phyloP scores from a whole-genome alignment of 1,140 invertebrate species.

The Lucilia sericata region DNA sequence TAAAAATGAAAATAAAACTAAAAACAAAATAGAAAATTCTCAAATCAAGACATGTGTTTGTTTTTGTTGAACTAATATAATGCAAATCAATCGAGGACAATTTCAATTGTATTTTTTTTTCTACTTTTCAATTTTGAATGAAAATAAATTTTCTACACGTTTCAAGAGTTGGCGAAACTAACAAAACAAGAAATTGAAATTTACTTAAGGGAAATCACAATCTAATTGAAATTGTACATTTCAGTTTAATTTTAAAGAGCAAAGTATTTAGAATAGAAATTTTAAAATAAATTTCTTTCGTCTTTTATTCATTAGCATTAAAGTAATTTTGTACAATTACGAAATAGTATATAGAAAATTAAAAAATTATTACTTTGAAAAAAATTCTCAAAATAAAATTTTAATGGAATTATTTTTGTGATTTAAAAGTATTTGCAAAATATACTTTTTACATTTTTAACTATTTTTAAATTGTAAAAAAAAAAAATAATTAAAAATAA shows the following conservation, averaged over 20 bases:
- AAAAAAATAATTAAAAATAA: background rate
- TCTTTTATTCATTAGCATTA: background rate
- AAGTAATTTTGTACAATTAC: slow-evolving; percentile 7
- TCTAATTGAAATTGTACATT: slow-evolving; percentile 26
- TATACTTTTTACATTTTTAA: background rate
- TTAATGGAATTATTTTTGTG: background rate
- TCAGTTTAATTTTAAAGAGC: slow-evolving; percentile 40
- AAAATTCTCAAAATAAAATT: slow-evolving; percentile 5
- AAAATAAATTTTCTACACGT: slow-evolving; percentile 6
- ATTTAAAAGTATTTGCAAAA: background rate
- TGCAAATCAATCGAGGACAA: slow-evolving; percentile 41
- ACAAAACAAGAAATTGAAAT: background rate
- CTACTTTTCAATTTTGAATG: background rate
- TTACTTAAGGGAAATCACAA: slow-evolving; percentile 36
- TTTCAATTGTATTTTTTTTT: background rate
- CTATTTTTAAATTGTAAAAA: background rate
- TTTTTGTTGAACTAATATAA: background rate
- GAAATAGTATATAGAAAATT: slow-evolving; percentile 6
- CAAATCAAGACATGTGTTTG: background rate
- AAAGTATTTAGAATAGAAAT: slow-evolving; percentile 29
- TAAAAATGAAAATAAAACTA: slow-evolving; percentile 13
- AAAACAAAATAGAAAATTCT: background rate
- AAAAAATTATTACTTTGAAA: background rate
- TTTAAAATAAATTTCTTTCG: background rate
- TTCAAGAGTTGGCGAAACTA: slow-evolving; percentile 24